Evolutionary conservation across 2,113 vertebrate species (phyloP).

Genomic region (Perca flavescens): DNA sequence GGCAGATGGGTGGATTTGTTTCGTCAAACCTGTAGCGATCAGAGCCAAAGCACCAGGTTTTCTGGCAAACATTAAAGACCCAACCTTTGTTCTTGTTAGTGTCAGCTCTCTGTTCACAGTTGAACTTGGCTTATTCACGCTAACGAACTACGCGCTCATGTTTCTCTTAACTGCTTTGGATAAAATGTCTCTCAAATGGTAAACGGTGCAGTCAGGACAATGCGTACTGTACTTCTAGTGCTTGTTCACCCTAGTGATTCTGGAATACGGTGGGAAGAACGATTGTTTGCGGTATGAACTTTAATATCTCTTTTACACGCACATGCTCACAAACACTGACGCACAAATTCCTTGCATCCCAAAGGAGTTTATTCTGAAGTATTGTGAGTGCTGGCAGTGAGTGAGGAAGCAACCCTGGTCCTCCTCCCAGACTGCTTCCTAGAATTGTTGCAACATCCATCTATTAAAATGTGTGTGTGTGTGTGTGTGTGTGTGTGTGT

Average conservation of each 20-base stretch:
- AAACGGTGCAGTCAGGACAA: neutral
- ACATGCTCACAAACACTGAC: conserved; percentile 35
- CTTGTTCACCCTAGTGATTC: conserved; percentile 17
- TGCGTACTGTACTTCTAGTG: neutral
- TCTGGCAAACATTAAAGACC: neutral
- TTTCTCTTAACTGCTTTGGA: conserved; percentile 3
- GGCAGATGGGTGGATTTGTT: conserved; percentile 9
- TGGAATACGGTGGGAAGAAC: conserved; percentile 25
- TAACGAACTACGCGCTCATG: too few relatives aligned
- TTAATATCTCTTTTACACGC: conserved; percentile 47
- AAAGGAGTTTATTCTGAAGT: conserved; percentile 46
- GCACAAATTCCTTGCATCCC: conserved; percentile 70
- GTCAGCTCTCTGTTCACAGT: neutral
- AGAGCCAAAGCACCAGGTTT: neutral
- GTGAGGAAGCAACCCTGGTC: conserved; percentile 70
- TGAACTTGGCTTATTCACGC: neutral
- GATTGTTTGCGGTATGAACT: conserved; percentile 19
- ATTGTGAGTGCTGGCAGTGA: conserved; percentile 50
- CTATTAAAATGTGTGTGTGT: conserved; percentile 36
- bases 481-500: neutral
- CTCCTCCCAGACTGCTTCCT: conserved; percentile 79
- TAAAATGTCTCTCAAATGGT: neutral
- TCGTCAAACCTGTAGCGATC: neutral
- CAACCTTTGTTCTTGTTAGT: neutral
- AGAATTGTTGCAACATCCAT: conserved; percentile 76